phyloP scores from a whole-genome alignment of 2,113 vertebrate genomes.

The Anhinga rufa region DNA sequence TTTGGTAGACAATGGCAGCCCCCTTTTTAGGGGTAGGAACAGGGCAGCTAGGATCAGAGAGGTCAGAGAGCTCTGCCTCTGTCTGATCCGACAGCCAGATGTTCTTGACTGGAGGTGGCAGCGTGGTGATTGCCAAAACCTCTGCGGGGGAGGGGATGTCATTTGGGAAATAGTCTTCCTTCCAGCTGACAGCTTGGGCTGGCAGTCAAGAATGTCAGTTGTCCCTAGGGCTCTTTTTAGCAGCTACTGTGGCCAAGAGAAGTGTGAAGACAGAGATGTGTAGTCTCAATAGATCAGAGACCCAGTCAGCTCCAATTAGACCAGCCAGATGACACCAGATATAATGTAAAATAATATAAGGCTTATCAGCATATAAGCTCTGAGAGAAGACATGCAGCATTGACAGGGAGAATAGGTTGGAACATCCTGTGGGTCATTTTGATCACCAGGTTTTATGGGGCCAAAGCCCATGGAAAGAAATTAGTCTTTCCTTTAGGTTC shows the following conservation, averaged over 20 bases:
- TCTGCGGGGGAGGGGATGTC: neutral
- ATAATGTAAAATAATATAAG: neutral
- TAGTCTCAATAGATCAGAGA: slow-evolving; percentile 12
- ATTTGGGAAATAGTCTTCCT: slow-evolving; percentile 30
- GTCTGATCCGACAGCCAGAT: neutral
- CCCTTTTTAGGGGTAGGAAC: neutral
- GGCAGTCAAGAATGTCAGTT: slow-evolving; percentile 9
- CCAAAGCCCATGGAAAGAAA: neutral
- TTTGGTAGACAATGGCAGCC: neutral
- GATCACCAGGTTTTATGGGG: neutral
- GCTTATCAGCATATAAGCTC: neutral
- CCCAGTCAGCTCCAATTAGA: slow-evolving; percentile 11
- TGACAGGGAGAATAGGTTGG: neutral
- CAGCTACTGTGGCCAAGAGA: slow-evolving; percentile 18
- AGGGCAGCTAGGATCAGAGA: neutral
- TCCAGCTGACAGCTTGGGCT: slow-evolving; percentile 42
- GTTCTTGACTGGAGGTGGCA: neutral
- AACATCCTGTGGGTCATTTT: neutral
- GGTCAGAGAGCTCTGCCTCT: neutral
- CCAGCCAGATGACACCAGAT: slow-evolving; percentile 8
- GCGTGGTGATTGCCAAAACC: neutral
- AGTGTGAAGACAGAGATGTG: slow-evolving; percentile 25
- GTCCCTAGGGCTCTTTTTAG: slow-evolving; percentile 2
- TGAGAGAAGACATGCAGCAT: neutral
- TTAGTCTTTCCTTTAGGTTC: neutral